Conservation (phyloP, 2,797 vertebrate genomes). For the Lycodopsis pacificus region DNA sequence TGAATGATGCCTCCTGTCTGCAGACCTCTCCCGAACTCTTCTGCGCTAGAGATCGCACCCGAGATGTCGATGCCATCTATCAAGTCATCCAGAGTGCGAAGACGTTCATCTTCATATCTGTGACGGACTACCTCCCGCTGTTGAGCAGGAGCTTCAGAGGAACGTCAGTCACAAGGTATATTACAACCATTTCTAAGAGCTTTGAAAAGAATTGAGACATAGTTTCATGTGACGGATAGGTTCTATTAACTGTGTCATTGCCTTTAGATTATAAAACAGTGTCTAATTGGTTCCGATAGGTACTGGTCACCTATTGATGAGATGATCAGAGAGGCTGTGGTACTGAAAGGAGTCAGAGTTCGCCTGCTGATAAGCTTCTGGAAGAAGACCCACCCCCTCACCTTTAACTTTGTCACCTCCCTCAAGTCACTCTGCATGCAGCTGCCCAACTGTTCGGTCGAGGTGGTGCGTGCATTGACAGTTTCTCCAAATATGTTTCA, state of each 20-base stretch:
- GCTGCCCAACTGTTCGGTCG: constrained; percentile 89
- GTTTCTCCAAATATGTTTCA: background rate
- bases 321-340: constrained; percentile 90
- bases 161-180: constrained; percentile 77
- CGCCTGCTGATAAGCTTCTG: constrained; percentile 93
- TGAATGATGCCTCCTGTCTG: constrained; percentile 42
- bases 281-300: constrained; percentile 67
- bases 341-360: constrained; percentile 90
- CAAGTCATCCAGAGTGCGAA: constrained; percentile 91
- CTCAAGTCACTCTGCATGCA: constrained; percentile 92
- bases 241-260: background rate
- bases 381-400: constrained; percentile 91
- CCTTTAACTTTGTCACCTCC: constrained; percentile 93
- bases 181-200: background rate
- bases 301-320: constrained; percentile 94
- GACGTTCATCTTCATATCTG: constrained; percentile 90
- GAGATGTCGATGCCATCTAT: constrained; percentile 91
- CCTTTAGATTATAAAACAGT: background rate
- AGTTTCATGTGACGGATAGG: background rate
- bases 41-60: constrained; percentile 91
- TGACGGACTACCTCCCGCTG: constrained; percentile 92
- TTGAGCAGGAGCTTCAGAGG: constrained; percentile 86
- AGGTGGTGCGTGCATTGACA: constrained; percentile 86
- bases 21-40: constrained; percentile 93
- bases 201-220: constrained; percentile 1